Percentiles rank a stretch among this genome's conserved stretches.
Evolutionary conservation across 2,888 invertebrate species (phyloP).

Genomic region (Drosophila eohydei): DNA sequence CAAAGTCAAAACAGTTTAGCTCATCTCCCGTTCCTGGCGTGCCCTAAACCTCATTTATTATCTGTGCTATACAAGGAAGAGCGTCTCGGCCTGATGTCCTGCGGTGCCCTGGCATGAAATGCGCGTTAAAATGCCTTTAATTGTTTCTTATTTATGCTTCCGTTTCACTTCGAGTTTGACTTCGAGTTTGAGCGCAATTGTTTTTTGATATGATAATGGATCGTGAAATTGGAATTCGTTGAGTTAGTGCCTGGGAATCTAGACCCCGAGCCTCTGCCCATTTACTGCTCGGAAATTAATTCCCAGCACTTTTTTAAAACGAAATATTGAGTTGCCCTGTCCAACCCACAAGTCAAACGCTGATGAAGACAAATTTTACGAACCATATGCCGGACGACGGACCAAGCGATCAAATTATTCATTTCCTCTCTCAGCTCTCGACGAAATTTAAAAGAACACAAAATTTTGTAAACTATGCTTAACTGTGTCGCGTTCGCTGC

Average conservation of each 20-base stretch:
- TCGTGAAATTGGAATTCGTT: slow-evolving; percentile 48
- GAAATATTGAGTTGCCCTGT: slow-evolving; percentile 12
- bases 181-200: slow-evolving; percentile 32
- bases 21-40: slow-evolving; percentile 16
- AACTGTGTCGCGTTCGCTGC: slow-evolving; percentile 45
- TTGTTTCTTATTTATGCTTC: slow-evolving; percentile 77
- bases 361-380: slow-evolving; percentile 72
- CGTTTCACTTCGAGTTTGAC: slow-evolving; percentile 29
- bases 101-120: slow-evolving; percentile 61
- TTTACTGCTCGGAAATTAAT: slow-evolving; percentile 15
- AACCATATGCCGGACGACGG: slow-evolving; percentile 23
- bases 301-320: slow-evolving; percentile 28
- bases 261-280: neutral
- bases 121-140: slow-evolving; percentile 75
- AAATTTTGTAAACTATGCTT: slow-evolving; percentile 21
- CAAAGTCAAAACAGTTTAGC: slow-evolving; percentile 81
- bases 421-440: slow-evolving; percentile 57
- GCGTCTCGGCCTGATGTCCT: slow-evolving; percentile 37
- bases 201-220: slow-evolving; percentile 53
- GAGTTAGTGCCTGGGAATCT: slow-evolving; percentile 13
- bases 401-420: slow-evolving; percentile 61
- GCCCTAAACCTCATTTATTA: slow-evolving; percentile 72
- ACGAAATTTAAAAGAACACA: slow-evolving; percentile 49
- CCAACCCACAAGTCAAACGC: slow-evolving; percentile 38
- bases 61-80: slow-evolving; percentile 49